phyloP scores from a whole-genome alignment of 1,140 invertebrate species.

The Drosophila insularis region DNA sequence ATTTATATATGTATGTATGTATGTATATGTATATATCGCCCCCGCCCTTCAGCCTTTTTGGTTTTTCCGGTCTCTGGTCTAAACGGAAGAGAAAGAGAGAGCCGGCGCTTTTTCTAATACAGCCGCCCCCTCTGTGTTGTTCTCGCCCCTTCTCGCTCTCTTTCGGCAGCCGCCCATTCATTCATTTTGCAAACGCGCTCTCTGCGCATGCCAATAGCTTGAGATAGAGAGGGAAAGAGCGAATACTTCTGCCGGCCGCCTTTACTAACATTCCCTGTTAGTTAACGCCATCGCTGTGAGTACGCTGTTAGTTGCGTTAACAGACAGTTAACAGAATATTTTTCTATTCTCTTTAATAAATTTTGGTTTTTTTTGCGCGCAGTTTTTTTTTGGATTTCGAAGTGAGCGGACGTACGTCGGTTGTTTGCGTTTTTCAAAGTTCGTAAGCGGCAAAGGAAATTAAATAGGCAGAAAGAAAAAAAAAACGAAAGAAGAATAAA shows the following conservation, averaged over 20 bases:
- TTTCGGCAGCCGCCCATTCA: slow-evolving; percentile 55
- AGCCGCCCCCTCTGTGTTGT: slow-evolving; percentile 26
- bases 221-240: not conserved
- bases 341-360: slow-evolving; percentile 56
- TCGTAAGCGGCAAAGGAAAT: slow-evolving; percentile 16
- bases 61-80: slow-evolving; percentile 43
- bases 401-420: slow-evolving; percentile 42
- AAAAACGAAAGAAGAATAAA: not conserved
- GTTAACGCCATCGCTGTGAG: slow-evolving; percentile 1
- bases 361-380: slow-evolving; percentile 63
- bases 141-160: slow-evolving; percentile 20
- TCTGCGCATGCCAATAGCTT: slow-evolving; percentile 34
- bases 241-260: slow-evolving; percentile 16
- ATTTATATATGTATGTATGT: too few relatives aligned
- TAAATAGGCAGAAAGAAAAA: not conserved
- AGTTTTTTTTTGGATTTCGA: slow-evolving; percentile 72
- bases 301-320: not conserved
- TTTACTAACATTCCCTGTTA: not conserved
- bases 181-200: slow-evolving; percentile 30
- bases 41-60: slow-evolving; percentile 54
- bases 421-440: slow-evolving; percentile 14
- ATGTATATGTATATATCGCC: not conserved
- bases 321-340: not conserved
- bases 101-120: slow-evolving; percentile 68
- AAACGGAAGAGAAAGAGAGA: slow-evolving; percentile 26